These are phyloP conservation scores for Drosophila arawakana DNA, from an alignment of 1,140 invertebrate genomes.

Conservation along the genomic window DNA sequence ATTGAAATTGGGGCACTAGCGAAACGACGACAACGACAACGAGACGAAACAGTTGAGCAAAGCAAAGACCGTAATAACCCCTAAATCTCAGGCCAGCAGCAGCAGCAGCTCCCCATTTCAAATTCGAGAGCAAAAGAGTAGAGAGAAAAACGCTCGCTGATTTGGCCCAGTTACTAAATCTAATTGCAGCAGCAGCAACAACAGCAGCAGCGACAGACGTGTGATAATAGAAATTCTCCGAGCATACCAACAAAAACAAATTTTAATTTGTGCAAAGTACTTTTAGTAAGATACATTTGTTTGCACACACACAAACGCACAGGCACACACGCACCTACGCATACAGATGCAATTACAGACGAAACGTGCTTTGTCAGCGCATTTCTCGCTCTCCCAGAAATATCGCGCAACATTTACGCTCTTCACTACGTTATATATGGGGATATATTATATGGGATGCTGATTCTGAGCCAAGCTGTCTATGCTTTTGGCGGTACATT, in stretches of 20 bases:
- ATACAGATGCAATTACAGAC: slow-evolving; percentile 10
- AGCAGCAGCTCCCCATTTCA: slow-evolving; percentile 9
- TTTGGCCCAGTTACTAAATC: slow-evolving; percentile 79
- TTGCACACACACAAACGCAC: slow-evolving; percentile 44
- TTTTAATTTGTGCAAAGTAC: slow-evolving; percentile 63
- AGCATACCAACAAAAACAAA: slow-evolving; percentile 43
- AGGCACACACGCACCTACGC: slow-evolving; percentile 9
- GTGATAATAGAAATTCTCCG: slow-evolving; percentile 67
- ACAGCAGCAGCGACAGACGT: slow-evolving; percentile 46
- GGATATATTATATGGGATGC: slow-evolving; percentile 14
- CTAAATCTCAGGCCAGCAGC: slow-evolving; percentile 39
- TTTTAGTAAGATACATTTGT: slow-evolving; percentile 56
- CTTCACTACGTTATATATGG: slow-evolving; percentile 20
- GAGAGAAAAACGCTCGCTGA: slow-evolving; percentile 52
- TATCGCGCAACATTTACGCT: slow-evolving; percentile 41
- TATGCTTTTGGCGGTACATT: slow-evolving; percentile 77
- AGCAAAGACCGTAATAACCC: slow-evolving; percentile 77
- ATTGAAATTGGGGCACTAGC: slow-evolving; percentile 78
- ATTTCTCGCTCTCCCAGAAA: slow-evolving; percentile 45
- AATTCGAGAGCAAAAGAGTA: slow-evolving; percentile 8
- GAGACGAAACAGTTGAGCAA: slow-evolving; percentile 73
- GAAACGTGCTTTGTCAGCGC: slow-evolving; percentile 42
- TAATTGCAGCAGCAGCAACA: slow-evolving; percentile 54
- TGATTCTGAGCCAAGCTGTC: slow-evolving; percentile 74
- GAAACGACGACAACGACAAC: slow-evolving; percentile 42